These are phyloP conservation scores for Athetis lepigone DNA, from an alignment of 2,888 invertebrate genomes.

Conservation along the genomic window DNA sequence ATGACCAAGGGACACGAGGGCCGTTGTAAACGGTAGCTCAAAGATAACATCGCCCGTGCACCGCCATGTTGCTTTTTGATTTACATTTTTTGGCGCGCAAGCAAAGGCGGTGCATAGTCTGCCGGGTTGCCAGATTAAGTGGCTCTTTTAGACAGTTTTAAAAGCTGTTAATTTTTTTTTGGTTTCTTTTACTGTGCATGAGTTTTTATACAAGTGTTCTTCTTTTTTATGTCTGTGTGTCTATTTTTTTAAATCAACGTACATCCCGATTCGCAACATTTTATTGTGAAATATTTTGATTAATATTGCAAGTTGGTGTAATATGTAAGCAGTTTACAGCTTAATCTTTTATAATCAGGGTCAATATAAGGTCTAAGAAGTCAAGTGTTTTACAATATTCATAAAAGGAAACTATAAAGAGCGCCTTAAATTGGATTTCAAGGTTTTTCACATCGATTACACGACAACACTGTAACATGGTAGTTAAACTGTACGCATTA, in stretches of 20 bases:
- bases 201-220: neutral
- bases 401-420: constrained; percentile 23
- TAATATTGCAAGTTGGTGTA: neutral
- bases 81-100: constrained; percentile 55
- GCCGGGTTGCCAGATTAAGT: constrained; percentile 50
- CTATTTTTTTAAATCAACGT: neutral
- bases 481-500: constrained; percentile 61
- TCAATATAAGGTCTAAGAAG: constrained; percentile 12
- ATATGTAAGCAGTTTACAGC: constrained; percentile 13
- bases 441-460: constrained; percentile 43
- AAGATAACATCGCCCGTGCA: constrained; percentile 75
- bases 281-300: neutral
- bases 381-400: constrained; percentile 24
- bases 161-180: constrained; percentile 16
- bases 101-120: constrained; percentile 52
- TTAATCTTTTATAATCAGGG: constrained; percentile 17
- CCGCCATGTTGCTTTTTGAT: constrained; percentile 70
- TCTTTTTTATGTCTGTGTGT: neutral
- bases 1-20: constrained; percentile 41
- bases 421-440: constrained; percentile 34
- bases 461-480: constrained; percentile 39
- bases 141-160: constrained; percentile 19
- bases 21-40: constrained; percentile 77
- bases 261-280: neutral
- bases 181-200: neutral